Base-by-base conservation (phyloP, 2,113 vertebrate genomes). In the Melozone crissalis region DNA sequence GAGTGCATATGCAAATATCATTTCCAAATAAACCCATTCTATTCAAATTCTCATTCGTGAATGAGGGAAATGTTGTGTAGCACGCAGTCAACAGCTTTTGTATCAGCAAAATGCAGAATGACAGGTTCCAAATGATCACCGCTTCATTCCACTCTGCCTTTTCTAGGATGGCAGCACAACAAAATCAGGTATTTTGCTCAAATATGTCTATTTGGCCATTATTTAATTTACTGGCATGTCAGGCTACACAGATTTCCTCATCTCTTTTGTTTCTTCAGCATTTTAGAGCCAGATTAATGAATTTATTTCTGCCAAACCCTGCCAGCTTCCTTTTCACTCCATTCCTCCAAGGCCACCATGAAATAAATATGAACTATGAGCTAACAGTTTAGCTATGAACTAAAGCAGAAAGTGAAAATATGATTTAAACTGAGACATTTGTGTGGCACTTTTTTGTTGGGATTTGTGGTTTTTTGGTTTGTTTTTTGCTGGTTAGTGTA, bases 11-110 rank as follows among this genome's bases (percentile, higher is more conserved):
- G 88, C 82, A 94, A 95, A 94, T 75, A 31, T 7, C 4, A 15
- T 68, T 63, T 75, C 77, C 76, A 92, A 94, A 94, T 11, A 72
- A 94, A 74, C 20, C 11, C 57, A 54, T 63, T 81, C 44, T 49
- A 54, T 68, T 91, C 76, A 75, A 89, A 94, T 49, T 78, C 73
- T 24, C 19, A 44, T 71, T 86, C 52, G 43, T 74, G 79, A 88
- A 35, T 21, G 52, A 84, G 51, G 85, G 73, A 77, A 86, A 81
- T 68, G 67, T 73, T 85, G 67, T 66, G 39, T 14, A 47, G 46
- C 63, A 67, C 0, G 0, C 27, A 44, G 18, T 1, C 15, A 11
- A 7, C 46, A 77, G 33, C 35, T n/a, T 67, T 31, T 71, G 19
- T 6, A 28, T 2, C 24, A 81, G 65, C 24, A 91, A 94, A 93